Conservation (phyloP, 1,140 invertebrate genomes). For the Drosophila mauritiana region DNA sequence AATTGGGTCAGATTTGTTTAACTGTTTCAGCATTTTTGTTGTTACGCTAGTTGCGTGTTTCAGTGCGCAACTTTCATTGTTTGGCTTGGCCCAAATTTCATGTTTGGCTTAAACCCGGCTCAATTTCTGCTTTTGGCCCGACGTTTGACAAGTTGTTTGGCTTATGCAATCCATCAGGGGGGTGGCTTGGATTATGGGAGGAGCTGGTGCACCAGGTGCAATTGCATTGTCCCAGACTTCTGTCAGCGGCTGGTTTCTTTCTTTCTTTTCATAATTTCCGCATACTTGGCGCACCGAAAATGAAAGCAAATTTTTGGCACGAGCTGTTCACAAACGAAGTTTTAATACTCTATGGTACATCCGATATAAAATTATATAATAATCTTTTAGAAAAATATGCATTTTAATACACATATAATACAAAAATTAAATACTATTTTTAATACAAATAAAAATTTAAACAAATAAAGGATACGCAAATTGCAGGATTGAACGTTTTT, state of each 20-base stretch:
- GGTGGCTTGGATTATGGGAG: background rate
- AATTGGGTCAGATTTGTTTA: constrained; percentile 69
- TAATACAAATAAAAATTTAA: no score
- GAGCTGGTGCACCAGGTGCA: constrained; percentile 34
- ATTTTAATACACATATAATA: no score
- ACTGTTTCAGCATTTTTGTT: constrained; percentile 29
- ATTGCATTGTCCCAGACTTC: constrained; percentile 37
- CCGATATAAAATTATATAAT: no score
- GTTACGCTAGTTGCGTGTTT: constrained; percentile 72
- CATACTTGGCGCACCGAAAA: constrained; percentile 40
- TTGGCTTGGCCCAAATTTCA: constrained; percentile 57
- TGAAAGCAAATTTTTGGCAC: constrained; percentile 24
- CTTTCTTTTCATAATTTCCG: constrained; percentile 37
- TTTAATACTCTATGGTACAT: background rate
- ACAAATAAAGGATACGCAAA: no score
- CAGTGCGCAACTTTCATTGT: constrained; percentile 68
- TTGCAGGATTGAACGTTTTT: no score
- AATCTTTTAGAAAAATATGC: no score
- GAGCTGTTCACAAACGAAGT: background rate
- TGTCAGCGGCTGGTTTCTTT: constrained; percentile 23
- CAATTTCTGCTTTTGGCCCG: constrained; percentile 45
- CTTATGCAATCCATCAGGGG: constrained; percentile 24
- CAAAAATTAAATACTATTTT: no score
- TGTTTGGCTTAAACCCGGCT: constrained; percentile 31
- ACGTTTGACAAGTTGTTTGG: constrained; percentile 68